Conservation (phyloP, 2,113 vertebrate genomes). For the Mirza zaza region DNA sequence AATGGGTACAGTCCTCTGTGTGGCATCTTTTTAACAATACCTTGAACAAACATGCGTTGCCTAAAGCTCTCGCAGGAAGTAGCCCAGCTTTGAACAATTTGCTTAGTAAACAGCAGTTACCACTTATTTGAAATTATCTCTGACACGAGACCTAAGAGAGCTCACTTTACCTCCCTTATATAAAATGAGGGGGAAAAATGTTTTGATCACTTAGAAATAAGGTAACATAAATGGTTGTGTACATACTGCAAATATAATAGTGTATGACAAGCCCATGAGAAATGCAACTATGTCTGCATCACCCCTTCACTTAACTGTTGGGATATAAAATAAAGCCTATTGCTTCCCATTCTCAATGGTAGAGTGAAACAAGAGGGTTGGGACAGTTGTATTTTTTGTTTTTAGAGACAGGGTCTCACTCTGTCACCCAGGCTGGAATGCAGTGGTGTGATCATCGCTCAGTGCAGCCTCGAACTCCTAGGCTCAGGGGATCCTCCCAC, state of each 20-base stretch:
- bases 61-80: background rate
- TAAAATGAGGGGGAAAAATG: background rate
- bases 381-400: no score
- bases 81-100: background rate
- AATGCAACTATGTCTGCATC: background rate
- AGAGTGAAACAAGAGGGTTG: background rate
- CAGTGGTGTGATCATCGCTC: no score
- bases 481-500: no score
- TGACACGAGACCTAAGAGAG: background rate
- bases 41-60: background rate
- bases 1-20: background rate
- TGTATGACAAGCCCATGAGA: background rate
- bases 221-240: background rate
- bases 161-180: background rate
- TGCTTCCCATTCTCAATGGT: background rate
- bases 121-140: background rate
- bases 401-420: no score
- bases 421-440: no score
- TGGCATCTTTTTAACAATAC: background rate
- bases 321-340: background rate
- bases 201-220: conserved; percentile 3
- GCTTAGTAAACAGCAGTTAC: background rate
- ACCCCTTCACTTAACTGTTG: background rate
- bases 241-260: background rate
- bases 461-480: no score